Evolutionary conservation across 2,797 vertebrate genomes (phyloP).

Genomic region (Hemibagrus guttatus): DNA sequence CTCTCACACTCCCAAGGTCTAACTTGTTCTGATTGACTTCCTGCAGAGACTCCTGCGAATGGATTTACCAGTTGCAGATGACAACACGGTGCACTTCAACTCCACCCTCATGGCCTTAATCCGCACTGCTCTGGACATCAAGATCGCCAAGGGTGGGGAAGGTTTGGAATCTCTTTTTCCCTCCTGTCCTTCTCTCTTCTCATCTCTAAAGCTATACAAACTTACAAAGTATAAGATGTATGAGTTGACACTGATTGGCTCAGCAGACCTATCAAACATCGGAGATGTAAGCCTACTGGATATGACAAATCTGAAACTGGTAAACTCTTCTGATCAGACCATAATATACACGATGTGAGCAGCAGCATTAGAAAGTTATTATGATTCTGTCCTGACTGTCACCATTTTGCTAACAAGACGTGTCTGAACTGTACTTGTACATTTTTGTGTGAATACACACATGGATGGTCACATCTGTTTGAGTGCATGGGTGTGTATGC

Average conservation of each 20-base stretch:
- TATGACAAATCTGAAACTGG: background rate
- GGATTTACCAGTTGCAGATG: slow-evolving; percentile 77
- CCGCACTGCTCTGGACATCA: slow-evolving; percentile 83
- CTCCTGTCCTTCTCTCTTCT: slow-evolving; percentile 10
- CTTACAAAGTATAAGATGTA: background rate
- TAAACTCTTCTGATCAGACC: background rate
- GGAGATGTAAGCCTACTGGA: background rate
- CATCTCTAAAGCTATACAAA: background rate
- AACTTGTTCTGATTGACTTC: slow-evolving; percentile 52
- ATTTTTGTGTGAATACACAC: background rate
- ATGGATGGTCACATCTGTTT: background rate
- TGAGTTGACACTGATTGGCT: background rate
- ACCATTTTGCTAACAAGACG: background rate
- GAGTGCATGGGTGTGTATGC: slow-evolving; percentile 25
- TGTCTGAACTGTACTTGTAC: background rate
- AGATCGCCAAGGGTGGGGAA: slow-evolving; percentile 83
- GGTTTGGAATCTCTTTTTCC: slow-evolving; percentile 62
- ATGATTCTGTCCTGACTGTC: background rate
- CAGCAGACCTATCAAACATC: background rate
- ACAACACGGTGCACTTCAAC: slow-evolving; percentile 82
- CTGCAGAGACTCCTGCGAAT: slow-evolving; percentile 79
- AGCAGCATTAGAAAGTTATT: background rate
- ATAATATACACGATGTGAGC: background rate
- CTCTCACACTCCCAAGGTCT: slow-evolving; percentile 24
- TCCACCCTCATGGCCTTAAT: slow-evolving; percentile 83